Base-by-base conservation (phyloP, 2,797 vertebrate species). In the Cacajao melanocephalus region DNA sequence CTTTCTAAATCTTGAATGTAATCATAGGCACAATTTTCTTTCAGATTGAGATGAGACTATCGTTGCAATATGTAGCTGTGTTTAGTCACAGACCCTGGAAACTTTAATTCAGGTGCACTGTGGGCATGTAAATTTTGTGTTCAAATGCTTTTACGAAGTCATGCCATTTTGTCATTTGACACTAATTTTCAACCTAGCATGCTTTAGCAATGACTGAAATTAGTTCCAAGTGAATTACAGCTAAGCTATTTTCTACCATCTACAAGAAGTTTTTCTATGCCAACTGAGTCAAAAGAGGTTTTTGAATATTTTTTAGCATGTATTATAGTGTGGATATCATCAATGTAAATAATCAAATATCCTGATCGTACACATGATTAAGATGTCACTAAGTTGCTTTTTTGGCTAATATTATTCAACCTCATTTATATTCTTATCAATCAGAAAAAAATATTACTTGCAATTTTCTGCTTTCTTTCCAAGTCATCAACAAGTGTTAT, bases 171-270 rank as follows among this genome's bases (percentile, higher is more conserved):
- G 97, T 98, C 97, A 81, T 98, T 98, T 99, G 98, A 98, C 98
- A 98, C 98, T 98, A 98, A 98, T 99, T 99, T 99, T 98, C 98
- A 98, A 97, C 98, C 95, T 98, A 98, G 98, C 98, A 94, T 98
- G 98, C 98, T 98, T 98, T 98, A 98, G 95, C 98, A 98, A 97
- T 97, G 98, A 98, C 98, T 98, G 98, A 98, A 98, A 99, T 99
- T 98, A 99, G 97, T 98, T 99, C 98, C 97, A 92, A 98, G 97
- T 98, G 98, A 98, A 98, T 98, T 98, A 97, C 88, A 98, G 97
- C 98, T 98, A 98, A 98, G 97, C 97, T 98, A 85, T 98, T 99
- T 99, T 98, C 94, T 97, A 96, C 96, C 93, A 98, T 98, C 98
- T 98, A 98, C 78, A 96, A 98, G 93, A 96, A 97, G 82, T 93